Base-by-base conservation (phyloP, 2,113 vertebrate genomes). In the Aldabrachelys gigantea region DNA sequence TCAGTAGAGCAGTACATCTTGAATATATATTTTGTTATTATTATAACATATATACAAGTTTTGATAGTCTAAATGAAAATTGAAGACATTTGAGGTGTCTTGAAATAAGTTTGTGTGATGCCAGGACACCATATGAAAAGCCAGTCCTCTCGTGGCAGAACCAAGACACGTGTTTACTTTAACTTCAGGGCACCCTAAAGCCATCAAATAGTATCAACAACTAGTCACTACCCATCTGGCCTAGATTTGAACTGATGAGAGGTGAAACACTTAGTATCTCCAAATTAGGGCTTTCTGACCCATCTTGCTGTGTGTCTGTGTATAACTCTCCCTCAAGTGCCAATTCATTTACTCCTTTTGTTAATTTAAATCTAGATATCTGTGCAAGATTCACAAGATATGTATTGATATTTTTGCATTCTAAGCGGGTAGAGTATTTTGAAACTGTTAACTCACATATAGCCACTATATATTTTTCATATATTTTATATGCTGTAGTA, bases 381-480 rank as follows among this genome's bases (percentile, higher is more conserved):
- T 94, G 90, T 92, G 79, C 22, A 89, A 87, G 44, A 52, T 83
- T 91, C 53, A 89, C 6, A 93, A 92, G 87, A 59, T 0, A 81
- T 16, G 47, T 17, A 69, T 19, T 69, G 62, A 17, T 69, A 90
- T 17, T 93, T 94, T 44, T 50, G 50, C 8, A 1, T 76, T 90
- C 80, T 75, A 87, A 41, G 52, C 44, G 89, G 82, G 65, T 62
- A 96, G 76, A 21, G 19, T 65, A 88, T 90, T 95, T 95, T 90
- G 91, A 27, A 92, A 78, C n/a, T 83, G n/a, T 75, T 65, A 27
- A 44, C 44, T 44, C 44, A 44, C 44, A 44, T 44, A 44, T 44
- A 44, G 44, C 44, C 44, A 44, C 44, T 44, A 44, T 44, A 44
- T 44, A 44, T 44, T 44, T 44, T 44, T 6, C 72, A 88, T 84